These are phyloP conservation scores for Panurus biarmicus DNA, from an alignment of 2,113 vertebrate genomes.

Conservation along the genomic window DNA sequence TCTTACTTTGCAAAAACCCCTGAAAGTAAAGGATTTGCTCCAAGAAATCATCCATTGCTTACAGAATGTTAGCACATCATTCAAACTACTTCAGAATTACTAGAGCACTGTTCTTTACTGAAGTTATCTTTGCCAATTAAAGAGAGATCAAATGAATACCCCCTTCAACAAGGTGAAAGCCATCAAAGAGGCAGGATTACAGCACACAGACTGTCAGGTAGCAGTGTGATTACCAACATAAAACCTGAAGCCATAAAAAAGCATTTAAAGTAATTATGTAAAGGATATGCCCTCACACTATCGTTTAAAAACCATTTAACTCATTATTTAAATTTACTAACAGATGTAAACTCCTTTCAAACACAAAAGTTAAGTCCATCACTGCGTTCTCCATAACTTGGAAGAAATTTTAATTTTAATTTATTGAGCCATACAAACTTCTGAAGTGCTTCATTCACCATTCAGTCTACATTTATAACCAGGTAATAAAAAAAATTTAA, in stretches of 20 bases:
- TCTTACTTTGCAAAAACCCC: not conserved
- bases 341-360: conserved; percentile 43
- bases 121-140: conserved; percentile 5
- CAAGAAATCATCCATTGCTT: not conserved
- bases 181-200: conserved; percentile 11
- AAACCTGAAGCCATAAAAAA: conserved; percentile 45
- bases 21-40: not conserved
- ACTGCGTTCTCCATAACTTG: not conserved
- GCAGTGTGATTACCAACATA: conserved; percentile 13
- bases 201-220: not conserved
- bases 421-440: conserved; percentile 17
- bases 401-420: not conserved
- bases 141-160: not conserved
- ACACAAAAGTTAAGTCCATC: not conserved
- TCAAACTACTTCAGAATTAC: not conserved
- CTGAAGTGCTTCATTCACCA: not conserved
- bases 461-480: not conserved
- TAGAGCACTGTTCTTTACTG: not conserved
- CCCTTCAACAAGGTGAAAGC: conserved; percentile 38
- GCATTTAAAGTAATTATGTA: conserved; percentile 36
- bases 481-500: not conserved
- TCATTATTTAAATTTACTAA: conserved; percentile 51
- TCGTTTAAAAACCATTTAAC: conserved; percentile 54
- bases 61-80: not conserved
- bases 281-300: conserved; percentile 32